Conservation (phyloP, 2,797 vertebrate species). For the Morus bassanus region DNA sequence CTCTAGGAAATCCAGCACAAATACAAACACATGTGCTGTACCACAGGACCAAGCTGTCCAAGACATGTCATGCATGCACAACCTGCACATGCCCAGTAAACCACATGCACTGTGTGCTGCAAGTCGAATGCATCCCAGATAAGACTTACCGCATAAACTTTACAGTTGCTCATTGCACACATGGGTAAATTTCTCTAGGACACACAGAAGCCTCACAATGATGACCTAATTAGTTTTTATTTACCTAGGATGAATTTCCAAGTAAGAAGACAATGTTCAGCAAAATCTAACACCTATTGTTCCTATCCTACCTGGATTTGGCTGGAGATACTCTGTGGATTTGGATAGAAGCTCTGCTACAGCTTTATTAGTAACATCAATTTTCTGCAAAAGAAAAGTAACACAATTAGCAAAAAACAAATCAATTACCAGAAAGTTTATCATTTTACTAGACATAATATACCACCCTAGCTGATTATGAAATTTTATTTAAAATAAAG, state of each 20-base stretch:
- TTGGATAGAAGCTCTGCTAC: slow-evolving; percentile 89
- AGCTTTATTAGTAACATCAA: slow-evolving; percentile 91
- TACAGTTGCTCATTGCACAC: background rate
- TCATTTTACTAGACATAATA: background rate
- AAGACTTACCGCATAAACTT: background rate
- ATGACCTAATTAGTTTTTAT: background rate
- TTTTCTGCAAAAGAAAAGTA: slow-evolving; percentile 83
- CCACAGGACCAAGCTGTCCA: background rate
- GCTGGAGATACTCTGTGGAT: slow-evolving; percentile 94
- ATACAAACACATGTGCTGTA: background rate
- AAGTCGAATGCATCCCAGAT: background rate
- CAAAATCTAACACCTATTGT: background rate
- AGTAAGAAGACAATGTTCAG: background rate
- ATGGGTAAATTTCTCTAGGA: background rate
- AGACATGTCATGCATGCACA: background rate
- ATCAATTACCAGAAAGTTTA: background rate
- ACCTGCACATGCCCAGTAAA: background rate
- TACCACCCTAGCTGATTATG: background rate
- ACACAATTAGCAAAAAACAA: background rate
- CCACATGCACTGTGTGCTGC: background rate
- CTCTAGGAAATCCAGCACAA: background rate
- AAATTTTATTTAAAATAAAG: background rate
- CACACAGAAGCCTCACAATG: background rate
- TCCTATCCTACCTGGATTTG: slow-evolving; percentile 88
- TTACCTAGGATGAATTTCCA: background rate